Conservation (phyloP, 23 tunicate genomes). For the Halocynthia roretzi region DNA sequence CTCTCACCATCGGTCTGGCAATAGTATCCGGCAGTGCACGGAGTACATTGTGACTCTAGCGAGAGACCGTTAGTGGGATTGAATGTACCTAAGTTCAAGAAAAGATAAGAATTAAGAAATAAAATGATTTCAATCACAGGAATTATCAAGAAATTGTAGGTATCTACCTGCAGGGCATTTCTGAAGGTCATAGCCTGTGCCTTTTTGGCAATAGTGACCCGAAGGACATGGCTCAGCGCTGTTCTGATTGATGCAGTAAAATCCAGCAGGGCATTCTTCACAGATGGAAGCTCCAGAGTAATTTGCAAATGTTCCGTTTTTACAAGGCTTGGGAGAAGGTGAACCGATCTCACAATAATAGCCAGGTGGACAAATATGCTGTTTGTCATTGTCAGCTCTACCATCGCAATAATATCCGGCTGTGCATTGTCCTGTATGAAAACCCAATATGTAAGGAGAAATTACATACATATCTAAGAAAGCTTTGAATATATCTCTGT, state of each 20-base stretch:
- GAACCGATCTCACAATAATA: conserved; percentile 45
- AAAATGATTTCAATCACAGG: background rate
- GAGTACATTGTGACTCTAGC: conserved; percentile 37
- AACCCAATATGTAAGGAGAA: too few species aligned
- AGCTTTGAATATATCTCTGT: too few species aligned
- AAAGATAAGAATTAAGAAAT: conserved; percentile 2
- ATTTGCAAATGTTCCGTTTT: conserved; percentile 72
- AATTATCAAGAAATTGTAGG: background rate
- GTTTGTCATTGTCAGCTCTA: conserved; percentile 44
- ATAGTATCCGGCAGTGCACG: conserved; percentile 59
- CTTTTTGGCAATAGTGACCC: conserved; percentile 74
- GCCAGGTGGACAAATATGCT: conserved; percentile 73
- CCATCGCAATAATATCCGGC: conserved; percentile 82
- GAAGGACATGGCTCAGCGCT: conserved; percentile 58
- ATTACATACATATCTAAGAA: too few species aligned
- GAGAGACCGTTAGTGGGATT: conserved; percentile 42
- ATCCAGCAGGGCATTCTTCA: conserved; percentile 81
- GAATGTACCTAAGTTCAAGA: conserved; percentile 49
- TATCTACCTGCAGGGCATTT: conserved; percentile 68
- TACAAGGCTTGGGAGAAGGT: conserved; percentile 61
- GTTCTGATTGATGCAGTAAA: conserved; percentile 45
- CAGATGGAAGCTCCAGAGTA: conserved; percentile 43
- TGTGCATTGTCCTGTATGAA: conserved; percentile 43
- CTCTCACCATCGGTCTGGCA: conserved; percentile 37
- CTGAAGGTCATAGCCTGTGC: conserved; percentile 56